Evolutionary conservation across 2,797 vertebrate genomes (phyloP).

Genomic region (Propithecus deckenii): DNA sequence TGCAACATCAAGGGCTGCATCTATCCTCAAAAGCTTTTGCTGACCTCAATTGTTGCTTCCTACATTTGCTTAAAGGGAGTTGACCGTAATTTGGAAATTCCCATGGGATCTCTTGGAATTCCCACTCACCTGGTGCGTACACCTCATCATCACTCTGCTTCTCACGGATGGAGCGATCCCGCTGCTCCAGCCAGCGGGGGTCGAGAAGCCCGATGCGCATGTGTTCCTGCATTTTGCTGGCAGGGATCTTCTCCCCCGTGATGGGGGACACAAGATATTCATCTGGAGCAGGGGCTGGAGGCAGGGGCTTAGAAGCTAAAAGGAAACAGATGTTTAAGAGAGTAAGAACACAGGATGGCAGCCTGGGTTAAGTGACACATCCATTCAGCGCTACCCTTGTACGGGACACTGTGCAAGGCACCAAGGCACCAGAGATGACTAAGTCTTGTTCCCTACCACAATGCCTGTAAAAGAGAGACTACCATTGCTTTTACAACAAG

Average conservation of each 20-base stretch:
- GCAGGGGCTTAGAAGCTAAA: constrained; percentile 92
- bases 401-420: too few species aligned
- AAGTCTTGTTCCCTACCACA: accelerated
- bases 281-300: constrained; percentile 87
- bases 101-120: background rate
- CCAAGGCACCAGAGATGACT: background rate
- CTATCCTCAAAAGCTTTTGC: background rate
- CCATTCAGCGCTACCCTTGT: background rate
- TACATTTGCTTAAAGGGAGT: background rate
- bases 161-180: constrained; percentile 96
- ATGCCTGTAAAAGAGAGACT: background rate
- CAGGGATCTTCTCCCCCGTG: constrained; percentile 97
- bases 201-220: constrained; percentile 99
- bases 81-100: background rate
- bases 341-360: background rate
- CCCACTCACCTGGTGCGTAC: constrained; percentile 92
- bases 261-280: constrained; percentile 99
- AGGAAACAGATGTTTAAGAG: background rate
- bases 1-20: background rate
- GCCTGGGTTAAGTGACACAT: background rate
- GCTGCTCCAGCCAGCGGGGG: constrained; percentile 98
- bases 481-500: background rate
- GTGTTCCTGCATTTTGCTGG: constrained; percentile 99
- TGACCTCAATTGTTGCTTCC: background rate
- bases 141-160: constrained; percentile 98